Evolutionary conservation across 2,113 vertebrate genomes (phyloP), one percentile per base, ranked within the genome.

Genomic region (Morone saxatilis): DNA sequence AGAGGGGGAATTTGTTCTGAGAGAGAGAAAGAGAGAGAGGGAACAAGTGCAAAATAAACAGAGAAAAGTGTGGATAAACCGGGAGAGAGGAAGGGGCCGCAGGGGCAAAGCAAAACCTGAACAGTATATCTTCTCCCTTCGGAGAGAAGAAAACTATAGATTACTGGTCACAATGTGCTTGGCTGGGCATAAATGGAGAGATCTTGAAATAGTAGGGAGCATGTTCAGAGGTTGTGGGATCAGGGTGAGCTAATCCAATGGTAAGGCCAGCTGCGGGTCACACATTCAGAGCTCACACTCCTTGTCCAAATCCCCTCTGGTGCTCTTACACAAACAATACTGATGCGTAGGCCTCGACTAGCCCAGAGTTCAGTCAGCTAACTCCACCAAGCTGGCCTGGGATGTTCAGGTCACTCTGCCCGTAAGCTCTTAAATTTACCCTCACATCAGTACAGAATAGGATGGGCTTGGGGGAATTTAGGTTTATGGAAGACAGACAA

Each of bases 151-250:
- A 91, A 91, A 90, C 85, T 85, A 90, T 89, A 94, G 93, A 95
- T 95, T 91, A 93, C 84, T 84, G 85, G 60, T 59, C 84, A 88
- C 88, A 93, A 88, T 93, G 89, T 93, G 92, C 90, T 93, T 90
- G 86, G 89, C 88, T 94, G 91, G 87, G 81, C 93, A 92, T 86
- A 94, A 93, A 94, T 86, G 86, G 88, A 86, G 85, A 88, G 90
- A 91, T 90, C 86, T 84, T 89, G 91, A 91, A 93, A 89, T 86
- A 86, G 74, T 77, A 73, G 78, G 84, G 84, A 87, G 87, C 72
- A 68, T 83, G 90, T 89, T 89, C 85, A 81, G 89, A 84, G 91
- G 93, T 88, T 76, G 81, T 81, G 78, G 56, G 92, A 93, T 92
- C 91, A 90, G 79, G 77, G 78, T 14, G 79, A 86, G 86, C 87